phyloP scores from a whole-genome alignment of 2,797 vertebrate genomes.

The Sebastes taczanowskii region DNA sequence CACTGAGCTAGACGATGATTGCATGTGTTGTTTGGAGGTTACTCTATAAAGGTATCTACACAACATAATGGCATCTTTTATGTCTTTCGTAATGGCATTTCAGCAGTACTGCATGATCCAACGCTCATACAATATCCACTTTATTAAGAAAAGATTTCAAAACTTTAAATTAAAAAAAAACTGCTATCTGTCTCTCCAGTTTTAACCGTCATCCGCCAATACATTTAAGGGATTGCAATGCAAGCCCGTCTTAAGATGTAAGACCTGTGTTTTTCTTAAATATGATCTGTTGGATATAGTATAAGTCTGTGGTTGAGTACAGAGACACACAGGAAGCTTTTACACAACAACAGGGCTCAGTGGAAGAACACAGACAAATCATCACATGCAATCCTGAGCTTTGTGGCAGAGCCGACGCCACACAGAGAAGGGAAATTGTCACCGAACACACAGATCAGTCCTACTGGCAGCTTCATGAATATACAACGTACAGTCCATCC shows the following conservation, averaged over 20 bases:
- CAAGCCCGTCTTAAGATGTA: constrained; percentile 13
- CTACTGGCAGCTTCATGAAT: not conserved
- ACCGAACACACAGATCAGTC: not conserved
- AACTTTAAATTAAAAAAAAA: not conserved
- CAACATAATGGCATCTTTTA: not conserved
- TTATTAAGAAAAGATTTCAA: not conserved
- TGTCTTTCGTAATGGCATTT: not conserved
- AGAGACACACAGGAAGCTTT: constrained; percentile 43
- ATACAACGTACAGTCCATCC: not conserved
- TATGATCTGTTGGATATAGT: constrained; percentile 15
- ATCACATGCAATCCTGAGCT: constrained; percentile 19
- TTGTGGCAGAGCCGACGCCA: constrained; percentile 34
- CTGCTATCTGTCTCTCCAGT: not conserved
- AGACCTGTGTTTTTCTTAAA: constrained; percentile 50
- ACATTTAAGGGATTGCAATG: not conserved
- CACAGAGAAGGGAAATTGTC: not conserved
- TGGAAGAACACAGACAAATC: constrained; percentile 56
- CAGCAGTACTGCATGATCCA: not conserved
- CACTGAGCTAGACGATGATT: not conserved
- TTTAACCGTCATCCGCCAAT: not conserved
- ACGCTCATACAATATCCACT: not conserved
- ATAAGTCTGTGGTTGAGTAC: constrained; percentile 36
- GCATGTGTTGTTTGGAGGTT: not conserved
- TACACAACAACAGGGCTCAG: constrained; percentile 57
- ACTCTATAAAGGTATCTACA: not conserved